These are phyloP conservation scores for Proteles cristata DNA, from an alignment of 2,113 vertebrate species.

Conservation along the genomic window DNA sequence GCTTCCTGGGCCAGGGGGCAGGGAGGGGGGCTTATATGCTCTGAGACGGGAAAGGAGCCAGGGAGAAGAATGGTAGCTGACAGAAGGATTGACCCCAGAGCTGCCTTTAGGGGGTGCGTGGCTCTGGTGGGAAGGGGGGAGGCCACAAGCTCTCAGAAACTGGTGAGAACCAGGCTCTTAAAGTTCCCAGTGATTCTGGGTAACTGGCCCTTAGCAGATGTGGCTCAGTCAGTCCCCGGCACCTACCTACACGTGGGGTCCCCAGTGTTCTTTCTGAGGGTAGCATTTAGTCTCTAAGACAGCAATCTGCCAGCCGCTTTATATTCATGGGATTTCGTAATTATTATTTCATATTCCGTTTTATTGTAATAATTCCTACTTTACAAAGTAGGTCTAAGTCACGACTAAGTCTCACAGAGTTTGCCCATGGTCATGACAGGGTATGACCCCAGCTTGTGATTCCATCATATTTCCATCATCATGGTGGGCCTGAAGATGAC, in stretches of 20 bases:
- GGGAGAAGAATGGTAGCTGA: not conserved
- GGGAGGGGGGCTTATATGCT: not conserved
- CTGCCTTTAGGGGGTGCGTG: constrained; percentile 55
- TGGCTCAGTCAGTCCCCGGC: too few relatives aligned
- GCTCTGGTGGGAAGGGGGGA: not conserved
- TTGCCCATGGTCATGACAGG: not conserved
- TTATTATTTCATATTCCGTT: not conserved
- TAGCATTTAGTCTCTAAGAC: not conserved
- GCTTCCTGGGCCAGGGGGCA: not conserved
- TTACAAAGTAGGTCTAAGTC: too few relatives aligned
- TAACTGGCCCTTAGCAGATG: not conserved
- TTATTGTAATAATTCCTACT: not conserved
- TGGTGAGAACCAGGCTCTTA: too few relatives aligned
- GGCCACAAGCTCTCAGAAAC: not conserved
- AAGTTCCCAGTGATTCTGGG: not conserved
- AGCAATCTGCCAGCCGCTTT: not conserved
- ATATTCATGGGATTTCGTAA: not conserved
- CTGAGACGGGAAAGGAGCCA: not conserved
- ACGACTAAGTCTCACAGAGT: not conserved
- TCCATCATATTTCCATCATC: not conserved
- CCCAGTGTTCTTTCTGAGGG: not conserved
- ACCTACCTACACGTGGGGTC: not conserved
- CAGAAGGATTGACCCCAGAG: not conserved
- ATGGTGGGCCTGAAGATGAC: not conserved
- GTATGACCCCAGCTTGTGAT: not conserved